phyloP scores from a whole-genome alignment of 2,888 invertebrate genomes.

The Eudasyphora cyanicolor region DNA sequence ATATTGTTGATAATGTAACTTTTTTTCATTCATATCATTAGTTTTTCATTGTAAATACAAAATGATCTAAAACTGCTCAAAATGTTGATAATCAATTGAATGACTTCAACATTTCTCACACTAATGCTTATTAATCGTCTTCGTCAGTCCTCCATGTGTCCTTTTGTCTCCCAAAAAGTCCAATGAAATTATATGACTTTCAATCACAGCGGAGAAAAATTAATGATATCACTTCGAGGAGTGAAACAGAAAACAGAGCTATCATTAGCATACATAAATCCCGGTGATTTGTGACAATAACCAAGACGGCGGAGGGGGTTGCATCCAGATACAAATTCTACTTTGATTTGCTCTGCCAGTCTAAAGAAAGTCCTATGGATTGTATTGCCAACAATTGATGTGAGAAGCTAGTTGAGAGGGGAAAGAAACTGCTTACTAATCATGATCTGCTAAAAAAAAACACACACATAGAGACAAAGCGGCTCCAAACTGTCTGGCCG shows the following conservation, averaged over 20 bases:
- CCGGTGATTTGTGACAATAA: conserved; percentile 42
- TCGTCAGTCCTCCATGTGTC: not conserved
- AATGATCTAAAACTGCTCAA: not conserved
- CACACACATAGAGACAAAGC: not conserved
- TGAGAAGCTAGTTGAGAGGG: not conserved
- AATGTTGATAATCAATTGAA: not conserved
- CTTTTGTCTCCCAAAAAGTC: not conserved
- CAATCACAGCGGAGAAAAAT: not conserved
- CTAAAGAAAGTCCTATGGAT: not conserved
- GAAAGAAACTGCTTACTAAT: conserved; percentile 41
- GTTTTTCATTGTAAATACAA: too few relatives aligned
- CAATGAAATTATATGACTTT: not conserved
- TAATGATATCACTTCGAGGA: not conserved
- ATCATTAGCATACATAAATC: conserved; percentile 54
- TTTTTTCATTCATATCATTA: too few relatives aligned
- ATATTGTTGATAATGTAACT: too few relatives aligned
- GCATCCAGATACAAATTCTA: too few relatives aligned
- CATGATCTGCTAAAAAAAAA: conserved; percentile 58
- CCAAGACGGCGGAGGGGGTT: conserved; percentile 28
- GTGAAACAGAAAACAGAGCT: not conserved
- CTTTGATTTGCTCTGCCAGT: too few relatives aligned
- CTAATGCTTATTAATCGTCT: conserved; percentile 22
- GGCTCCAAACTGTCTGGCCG: conserved; percentile 65
- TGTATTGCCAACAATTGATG: conserved; percentile 39
- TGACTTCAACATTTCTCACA: not conserved